phyloP scores from a whole-genome alignment of 1,140 invertebrate species.

The Drosophila pseudoobscura region DNA sequence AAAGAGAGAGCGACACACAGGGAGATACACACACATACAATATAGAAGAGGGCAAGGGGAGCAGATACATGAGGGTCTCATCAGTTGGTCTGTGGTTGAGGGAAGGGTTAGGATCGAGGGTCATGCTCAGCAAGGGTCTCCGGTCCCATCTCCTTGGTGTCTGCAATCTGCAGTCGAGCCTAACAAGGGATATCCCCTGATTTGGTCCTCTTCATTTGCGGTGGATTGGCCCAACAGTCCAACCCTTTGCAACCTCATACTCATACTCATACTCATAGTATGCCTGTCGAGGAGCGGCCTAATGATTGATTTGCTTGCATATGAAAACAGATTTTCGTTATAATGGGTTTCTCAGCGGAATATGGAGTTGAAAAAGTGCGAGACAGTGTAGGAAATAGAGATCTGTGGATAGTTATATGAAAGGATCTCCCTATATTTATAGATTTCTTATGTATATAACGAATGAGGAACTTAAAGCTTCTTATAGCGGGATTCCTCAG shows the following conservation, averaged over 20 bases:
- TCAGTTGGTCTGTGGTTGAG: too few species aligned
- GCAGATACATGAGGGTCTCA: too few species aligned
- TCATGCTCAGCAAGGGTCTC: conserved; percentile 30
- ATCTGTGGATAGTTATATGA: too few species aligned
- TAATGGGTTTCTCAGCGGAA: neutral
- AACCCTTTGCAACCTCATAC: conserved; percentile 19
- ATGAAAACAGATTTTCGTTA: conserved; percentile 38
- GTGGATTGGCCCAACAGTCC: conserved; percentile 33
- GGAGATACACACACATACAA: conserved; percentile 24
- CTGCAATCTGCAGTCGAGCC: conserved; percentile 9
- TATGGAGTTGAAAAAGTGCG: neutral
- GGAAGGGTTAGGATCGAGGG: conserved; percentile 11
- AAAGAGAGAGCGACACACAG: conserved; percentile 8
- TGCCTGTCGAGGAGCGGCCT: conserved; percentile 12
- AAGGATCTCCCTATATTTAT: too few species aligned
- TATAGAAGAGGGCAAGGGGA: conserved; percentile 7
- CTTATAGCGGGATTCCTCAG: too few species aligned
- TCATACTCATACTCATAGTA: too few species aligned
- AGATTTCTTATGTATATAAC: too few species aligned
- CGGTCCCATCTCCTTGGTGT: conserved; percentile 19
- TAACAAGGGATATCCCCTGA: conserved; percentile 27
- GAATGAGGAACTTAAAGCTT: too few species aligned
- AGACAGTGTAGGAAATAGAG: too few species aligned
- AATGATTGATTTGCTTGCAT: conserved; percentile 45
- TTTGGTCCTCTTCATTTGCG: conserved; percentile 45